phyloP scores from a whole-genome alignment of 1,140 invertebrate species.

The Drosophila sechellia region DNA sequence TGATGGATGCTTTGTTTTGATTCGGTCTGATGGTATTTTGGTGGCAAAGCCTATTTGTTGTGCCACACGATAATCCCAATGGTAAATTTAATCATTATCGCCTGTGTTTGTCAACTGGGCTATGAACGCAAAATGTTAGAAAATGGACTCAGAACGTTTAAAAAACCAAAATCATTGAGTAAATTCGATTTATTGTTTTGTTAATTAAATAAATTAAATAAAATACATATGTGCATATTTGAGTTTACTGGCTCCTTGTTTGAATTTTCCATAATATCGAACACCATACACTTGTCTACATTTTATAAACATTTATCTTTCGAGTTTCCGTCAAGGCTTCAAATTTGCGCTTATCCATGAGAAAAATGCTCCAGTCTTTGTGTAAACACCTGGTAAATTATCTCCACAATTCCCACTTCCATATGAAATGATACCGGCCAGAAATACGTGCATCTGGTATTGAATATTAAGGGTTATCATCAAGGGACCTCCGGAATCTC shows the following conservation, averaged over 20 bases:
- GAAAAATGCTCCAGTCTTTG: constrained; percentile 87
- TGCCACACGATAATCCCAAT: constrained; percentile 36
- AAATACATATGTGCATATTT: too few relatives aligned
- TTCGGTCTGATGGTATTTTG: constrained; percentile 77
- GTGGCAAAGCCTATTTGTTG: constrained; percentile 36
- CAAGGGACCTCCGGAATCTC: constrained; percentile 90
- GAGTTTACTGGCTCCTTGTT: too few relatives aligned
- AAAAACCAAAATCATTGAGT: too few relatives aligned
- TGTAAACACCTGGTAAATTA: constrained; percentile 89
- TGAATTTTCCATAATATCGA: constrained; percentile 45
- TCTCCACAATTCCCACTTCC: constrained; percentile 90
- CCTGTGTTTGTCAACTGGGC: background rate
- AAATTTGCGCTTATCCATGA: constrained; percentile 88
- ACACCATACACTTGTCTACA: too few relatives aligned
- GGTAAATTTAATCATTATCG: constrained; percentile 46
- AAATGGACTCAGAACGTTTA: too few relatives aligned
- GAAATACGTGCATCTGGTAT: constrained; percentile 53
- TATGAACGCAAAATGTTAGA: too few relatives aligned
- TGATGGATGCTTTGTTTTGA: constrained; percentile 83
- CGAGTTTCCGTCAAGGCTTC: constrained; percentile 12
- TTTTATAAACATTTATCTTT: too few relatives aligned
- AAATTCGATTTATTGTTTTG: too few relatives aligned
- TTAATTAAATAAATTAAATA: too few relatives aligned
- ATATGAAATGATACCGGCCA: constrained; percentile 89
- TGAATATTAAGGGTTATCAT: constrained; percentile 71